Conservation (phyloP, 2,113 vertebrate genomes). For the Drymodes brunneopygia region DNA sequence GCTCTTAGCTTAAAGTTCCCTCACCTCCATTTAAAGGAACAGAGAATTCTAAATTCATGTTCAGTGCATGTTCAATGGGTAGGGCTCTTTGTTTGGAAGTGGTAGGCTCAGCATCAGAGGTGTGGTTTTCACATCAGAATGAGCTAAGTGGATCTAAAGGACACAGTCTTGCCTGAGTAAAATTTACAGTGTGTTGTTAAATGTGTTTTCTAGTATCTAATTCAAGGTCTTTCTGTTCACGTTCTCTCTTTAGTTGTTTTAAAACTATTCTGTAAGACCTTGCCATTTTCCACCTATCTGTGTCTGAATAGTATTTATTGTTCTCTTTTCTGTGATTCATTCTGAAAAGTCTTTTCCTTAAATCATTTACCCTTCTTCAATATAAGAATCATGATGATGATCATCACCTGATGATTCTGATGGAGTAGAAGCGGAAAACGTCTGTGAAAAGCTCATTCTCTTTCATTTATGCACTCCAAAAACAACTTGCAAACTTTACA, state of each 20-base stretch:
- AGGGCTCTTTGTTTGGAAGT: background rate
- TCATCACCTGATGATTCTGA: background rate
- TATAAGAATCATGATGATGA: background rate
- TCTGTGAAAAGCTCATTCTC: background rate
- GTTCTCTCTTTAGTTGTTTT: background rate
- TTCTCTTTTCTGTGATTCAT: background rate
- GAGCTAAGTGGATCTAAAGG: background rate
- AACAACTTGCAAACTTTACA: background rate
- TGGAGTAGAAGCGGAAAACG: background rate
- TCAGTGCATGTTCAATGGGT: background rate
- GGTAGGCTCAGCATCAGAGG: background rate
- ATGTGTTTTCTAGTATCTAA: background rate
- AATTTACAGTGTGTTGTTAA: background rate
- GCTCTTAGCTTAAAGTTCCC: background rate
- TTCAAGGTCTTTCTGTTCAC: background rate
- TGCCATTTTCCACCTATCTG: background rate
- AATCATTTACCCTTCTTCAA: background rate
- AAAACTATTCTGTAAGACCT: background rate
- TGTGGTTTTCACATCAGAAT: background rate
- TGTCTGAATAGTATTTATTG: background rate
- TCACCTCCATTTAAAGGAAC: fast-evolving
- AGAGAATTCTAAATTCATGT: background rate
- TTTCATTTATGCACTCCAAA: background rate
- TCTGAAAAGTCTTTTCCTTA: background rate
- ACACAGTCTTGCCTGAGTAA: background rate